Percentiles rank a stretch among this genome's conserved stretches.
Evolutionary conservation across 2,797 vertebrate genomes (phyloP).

Genomic region (Myiothlypis chrysogaster): DNA sequence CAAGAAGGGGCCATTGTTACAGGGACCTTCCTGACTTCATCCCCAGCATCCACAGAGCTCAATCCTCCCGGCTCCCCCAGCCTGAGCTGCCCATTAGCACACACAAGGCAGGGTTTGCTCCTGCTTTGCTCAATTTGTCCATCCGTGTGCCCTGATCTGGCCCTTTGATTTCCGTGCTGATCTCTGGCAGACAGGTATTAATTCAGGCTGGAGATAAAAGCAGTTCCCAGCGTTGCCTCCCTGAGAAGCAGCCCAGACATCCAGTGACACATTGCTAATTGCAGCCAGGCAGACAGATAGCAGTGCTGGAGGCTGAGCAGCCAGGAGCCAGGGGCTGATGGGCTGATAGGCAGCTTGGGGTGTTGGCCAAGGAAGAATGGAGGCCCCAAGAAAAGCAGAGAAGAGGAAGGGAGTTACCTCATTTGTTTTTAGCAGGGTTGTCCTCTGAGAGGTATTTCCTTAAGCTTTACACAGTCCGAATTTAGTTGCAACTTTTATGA

Average conservation of each 20-base stretch:
- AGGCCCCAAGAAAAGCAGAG: background rate
- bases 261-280: background rate
- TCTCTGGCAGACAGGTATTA: background rate
- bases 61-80: accelerated
- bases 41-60: background rate
- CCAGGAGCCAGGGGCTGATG: background rate
- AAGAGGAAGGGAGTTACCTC: constrained; percentile 59
- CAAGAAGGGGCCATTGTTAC: constrained; percentile 61
- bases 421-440: constrained; percentile 1
- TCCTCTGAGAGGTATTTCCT: constrained; percentile 54
- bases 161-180: background rate
- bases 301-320: background rate
- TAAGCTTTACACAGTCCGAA: background rate
- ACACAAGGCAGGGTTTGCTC: background rate
- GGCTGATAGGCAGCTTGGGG: background rate
- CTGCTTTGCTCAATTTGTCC: background rate
- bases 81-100: background rate
- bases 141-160: background rate
- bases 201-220: background rate
- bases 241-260: background rate
- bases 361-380: background rate
- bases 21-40: background rate
- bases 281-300: background rate
- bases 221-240: background rate
- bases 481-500: constrained; percentile 32